phyloP scores from a whole-genome alignment of 2,888 invertebrate genomes.

The Erebia palarica region DNA sequence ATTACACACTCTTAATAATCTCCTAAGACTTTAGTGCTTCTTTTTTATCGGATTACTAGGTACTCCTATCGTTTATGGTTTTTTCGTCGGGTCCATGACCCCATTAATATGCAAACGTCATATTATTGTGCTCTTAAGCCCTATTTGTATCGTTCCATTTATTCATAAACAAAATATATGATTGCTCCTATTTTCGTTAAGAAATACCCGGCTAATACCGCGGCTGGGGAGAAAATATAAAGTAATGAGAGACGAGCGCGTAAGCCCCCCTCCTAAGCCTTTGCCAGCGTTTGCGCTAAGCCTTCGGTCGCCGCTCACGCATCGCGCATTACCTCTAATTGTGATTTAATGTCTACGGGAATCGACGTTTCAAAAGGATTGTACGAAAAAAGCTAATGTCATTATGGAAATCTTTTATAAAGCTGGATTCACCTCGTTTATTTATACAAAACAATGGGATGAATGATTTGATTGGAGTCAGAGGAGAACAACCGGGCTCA shows the following conservation, averaged over 20 bases:
- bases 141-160: neutral
- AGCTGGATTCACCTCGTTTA: no score
- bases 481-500: no score
- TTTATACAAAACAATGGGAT: no score
- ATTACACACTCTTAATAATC: no score
- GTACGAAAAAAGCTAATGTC: neutral
- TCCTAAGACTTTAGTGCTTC: no score
- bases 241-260: slow-evolving; percentile 70
- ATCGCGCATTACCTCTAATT: slow-evolving; percentile 80
- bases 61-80: no score
- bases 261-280: slow-evolving; percentile 70
- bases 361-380: slow-evolving; percentile 53
- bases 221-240: slow-evolving; percentile 48
- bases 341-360: slow-evolving; percentile 77
- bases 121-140: neutral
- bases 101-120: no score
- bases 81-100: no score
- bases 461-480: no score
- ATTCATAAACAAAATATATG: slow-evolving; percentile 18
- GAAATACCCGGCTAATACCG: slow-evolving; percentile 22
- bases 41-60: no score
- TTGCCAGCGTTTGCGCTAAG: slow-evolving; percentile 61
- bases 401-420: no score
- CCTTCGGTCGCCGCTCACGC: slow-evolving; percentile 69
- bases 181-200: slow-evolving; percentile 18